Base-by-base conservation (phyloP, 2,888 invertebrate genomes). In the Ernsta delagoae region DNA sequence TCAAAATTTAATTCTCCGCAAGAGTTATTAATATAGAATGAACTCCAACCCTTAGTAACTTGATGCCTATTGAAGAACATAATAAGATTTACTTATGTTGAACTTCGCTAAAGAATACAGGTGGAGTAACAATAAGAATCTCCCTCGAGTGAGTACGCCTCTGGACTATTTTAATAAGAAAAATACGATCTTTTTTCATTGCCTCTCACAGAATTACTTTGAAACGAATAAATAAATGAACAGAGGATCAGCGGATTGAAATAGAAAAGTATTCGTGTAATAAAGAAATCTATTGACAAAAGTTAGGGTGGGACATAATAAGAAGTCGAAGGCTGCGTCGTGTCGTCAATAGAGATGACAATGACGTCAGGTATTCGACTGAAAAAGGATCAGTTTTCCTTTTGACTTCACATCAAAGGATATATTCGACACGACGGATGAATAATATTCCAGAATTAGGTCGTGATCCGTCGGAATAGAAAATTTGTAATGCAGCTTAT, bases 131-230 rank as follows among this genome's bases (percentile, higher is more conserved):
- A 93, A 92, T 90, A 78, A 81, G 73, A 75, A 71, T 70, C 73
- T 70, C 89, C 88, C 88, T 79, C 70, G 85, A 79, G 86, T 74
- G 77, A 78, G 59, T 53, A 62, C 81, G 79, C 85, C 84, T 83
- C 85, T 89, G 84, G 89, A 88, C 89, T 90, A 88, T 89, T 91
- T 88, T 92, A 92, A 91, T 91, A 91, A 86, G 86, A 90, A 88
- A 88, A 88, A 89, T 88, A 71, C 67, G 71, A 70, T 70, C 72
- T 75, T 75, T 78, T 81, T 78, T 78, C 74, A 86, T 83, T 78
- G 80, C 81, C 83, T 83, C 81, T 82, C 78, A 79, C 79, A 75
- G 85, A 88, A 90, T 90, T 89, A 90, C 89, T 89, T 90, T 88
- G 87, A 86, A 88, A 85, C 86, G 88, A 86, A 88, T 87, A 89